Evolutionary conservation across 2,113 vertebrate genomes (phyloP).

Genomic region (Dasyurus viverrinus): DNA sequence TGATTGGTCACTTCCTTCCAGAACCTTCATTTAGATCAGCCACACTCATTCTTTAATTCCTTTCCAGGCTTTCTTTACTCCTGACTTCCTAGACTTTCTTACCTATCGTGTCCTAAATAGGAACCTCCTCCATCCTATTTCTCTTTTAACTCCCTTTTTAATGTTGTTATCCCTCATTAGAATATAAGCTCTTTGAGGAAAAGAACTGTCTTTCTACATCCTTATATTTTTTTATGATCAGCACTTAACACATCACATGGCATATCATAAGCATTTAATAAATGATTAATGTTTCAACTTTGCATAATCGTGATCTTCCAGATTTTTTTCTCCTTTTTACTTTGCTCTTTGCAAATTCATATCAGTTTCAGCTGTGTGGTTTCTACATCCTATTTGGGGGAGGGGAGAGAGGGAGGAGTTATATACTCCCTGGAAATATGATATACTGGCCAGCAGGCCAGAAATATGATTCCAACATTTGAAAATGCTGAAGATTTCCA

Average conservation of each 20-base stretch:
- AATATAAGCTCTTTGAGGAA: background rate
- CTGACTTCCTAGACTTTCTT: background rate
- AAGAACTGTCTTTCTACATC: background rate
- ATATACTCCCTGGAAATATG: background rate
- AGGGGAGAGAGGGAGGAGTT: background rate
- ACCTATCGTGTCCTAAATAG: background rate
- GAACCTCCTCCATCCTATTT: background rate
- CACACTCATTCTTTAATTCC: background rate
- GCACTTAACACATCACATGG: background rate
- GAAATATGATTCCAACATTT: background rate
- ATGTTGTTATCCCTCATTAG: background rate
- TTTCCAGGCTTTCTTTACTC: background rate
- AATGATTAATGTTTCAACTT: background rate
- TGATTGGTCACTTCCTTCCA: background rate
- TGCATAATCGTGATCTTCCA: background rate
- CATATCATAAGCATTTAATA: background rate
- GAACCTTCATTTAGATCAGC: background rate
- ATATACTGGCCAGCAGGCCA: background rate
- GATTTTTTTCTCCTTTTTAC: background rate
- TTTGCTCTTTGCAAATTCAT: background rate
- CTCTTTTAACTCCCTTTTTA: background rate
- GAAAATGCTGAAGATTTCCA: background rate
- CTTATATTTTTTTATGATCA: background rate
- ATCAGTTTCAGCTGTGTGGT: background rate
- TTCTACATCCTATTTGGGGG: background rate